These are phyloP conservation scores for Yponomeuta plumbellus DNA, from an alignment of 2,888 invertebrate species.

Conservation along the genomic window DNA sequence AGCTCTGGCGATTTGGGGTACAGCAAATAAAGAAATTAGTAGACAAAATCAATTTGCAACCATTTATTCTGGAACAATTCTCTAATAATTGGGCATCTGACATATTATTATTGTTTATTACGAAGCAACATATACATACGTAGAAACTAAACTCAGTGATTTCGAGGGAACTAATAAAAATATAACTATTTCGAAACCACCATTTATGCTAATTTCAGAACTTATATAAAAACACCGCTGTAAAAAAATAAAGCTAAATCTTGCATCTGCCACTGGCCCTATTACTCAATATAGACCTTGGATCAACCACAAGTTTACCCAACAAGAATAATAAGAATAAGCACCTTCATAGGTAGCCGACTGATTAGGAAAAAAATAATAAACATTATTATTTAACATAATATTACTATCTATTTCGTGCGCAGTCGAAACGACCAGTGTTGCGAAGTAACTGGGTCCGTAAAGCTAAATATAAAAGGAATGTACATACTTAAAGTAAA, in stretches of 20 bases:
- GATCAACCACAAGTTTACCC: too few species aligned
- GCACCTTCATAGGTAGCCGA: not conserved
- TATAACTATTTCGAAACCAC: not conserved
- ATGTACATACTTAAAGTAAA: not conserved
- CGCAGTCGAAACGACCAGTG: not conserved
- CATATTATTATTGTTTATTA: slow-evolving; percentile 28
- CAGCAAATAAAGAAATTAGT: slow-evolving; percentile 15
- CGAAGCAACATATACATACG: slow-evolving; percentile 57
- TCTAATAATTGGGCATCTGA: slow-evolving; percentile 40
- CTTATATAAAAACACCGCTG: not conserved
- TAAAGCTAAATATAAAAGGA: not conserved
- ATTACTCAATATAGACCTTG: not conserved
- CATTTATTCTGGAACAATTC: slow-evolving; percentile 56
- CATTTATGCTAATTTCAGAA: not conserved
- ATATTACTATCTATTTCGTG: not conserved
- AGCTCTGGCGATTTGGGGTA: too few species aligned
- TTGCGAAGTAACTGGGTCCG: not conserved
- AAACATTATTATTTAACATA: not conserved
- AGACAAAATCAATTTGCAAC: slow-evolving; percentile 32
- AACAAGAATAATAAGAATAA: not conserved
- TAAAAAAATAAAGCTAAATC: not conserved
- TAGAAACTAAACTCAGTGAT: not conserved
- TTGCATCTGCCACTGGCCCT: not conserved
- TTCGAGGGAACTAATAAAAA: not conserved
- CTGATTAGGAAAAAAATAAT: not conserved